Base-by-base conservation (phyloP, 1,140 invertebrate genomes). In the Aphidius ervi region DNA sequence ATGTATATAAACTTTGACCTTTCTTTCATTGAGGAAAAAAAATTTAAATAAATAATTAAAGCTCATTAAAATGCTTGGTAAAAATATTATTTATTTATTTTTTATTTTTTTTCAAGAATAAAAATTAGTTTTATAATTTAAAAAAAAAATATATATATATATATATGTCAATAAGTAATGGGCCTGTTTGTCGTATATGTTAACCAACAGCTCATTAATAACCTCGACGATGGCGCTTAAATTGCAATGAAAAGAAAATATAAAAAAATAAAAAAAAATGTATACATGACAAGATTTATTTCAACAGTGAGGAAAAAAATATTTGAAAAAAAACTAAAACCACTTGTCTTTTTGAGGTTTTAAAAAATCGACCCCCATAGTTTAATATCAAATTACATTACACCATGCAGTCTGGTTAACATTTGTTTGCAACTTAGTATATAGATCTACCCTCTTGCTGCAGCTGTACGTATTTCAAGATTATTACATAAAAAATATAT, bases 341-440 rank as follows among this genome's bases (percentile, higher is more conserved):
- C 52, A 54, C 46, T 63, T 50, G 59, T 16, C 46, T 54, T 41
- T 40, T 46, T 56, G 41, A 16, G 56, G 47, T n/a, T 46, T 16
- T 31, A 41, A 10, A 23, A 52, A 10, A n/a, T 46, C 20, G 60
- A 59, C 58, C 41, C 47, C 61, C 64, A 49, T 48, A 59, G 43
- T 50, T 52, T 56, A 62, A 66, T 70, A 66, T 74, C 70, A 46
- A 53, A 55, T 72, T 71, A 31, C 23, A 31, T 31, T 31, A 72
- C 70, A 65, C 68, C 70, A 67, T 65, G 65, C 68, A 65, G 72
- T 72, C 72, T 74, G 72, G 7, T 48, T 72, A 67, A 55, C 64
- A 70, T 74, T 70, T 63, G 65, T 70, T 71, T 68, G 68, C 72
- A 54, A 31, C 23, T 31, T 31, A 1, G 23, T 31, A 16, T 16